Evolutionary conservation across 1,140 invertebrate species (phyloP), one percentile per base, ranked within the genome.

Genomic region (Eulimnadia texana): DNA sequence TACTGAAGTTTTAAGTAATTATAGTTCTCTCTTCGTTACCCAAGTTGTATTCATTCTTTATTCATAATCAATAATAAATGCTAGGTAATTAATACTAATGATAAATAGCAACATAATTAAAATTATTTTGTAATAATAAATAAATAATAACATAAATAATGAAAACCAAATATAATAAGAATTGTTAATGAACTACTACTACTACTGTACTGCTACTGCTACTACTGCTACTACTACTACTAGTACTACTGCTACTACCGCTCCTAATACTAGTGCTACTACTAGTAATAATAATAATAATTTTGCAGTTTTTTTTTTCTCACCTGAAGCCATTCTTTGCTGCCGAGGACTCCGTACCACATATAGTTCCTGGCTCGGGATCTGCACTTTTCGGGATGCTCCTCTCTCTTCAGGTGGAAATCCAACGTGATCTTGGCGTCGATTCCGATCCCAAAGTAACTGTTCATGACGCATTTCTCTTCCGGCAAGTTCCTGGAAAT

Each of bases 381-480:
- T 63, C 90, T 78, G 75, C 93, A 98, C 72, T 98, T 98, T 70
- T 98, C 92, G 1, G 95, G 95, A 76, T 98, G 93, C 72, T 97
- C 93, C 72, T 98, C 94, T 27, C 94, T 78, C 72, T 96, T 96
- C 68, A 94, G 91, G 74, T 99, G 95, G 72, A 99, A 98, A 70
- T 98, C 93, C 10, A 98, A 73, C 10, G 92, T 93, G 25, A 99
- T 97, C 74, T 99, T 98, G 0, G 95, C 95, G 78, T 99, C 95
- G 53, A 98, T 91, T 13, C 95, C 95, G 71, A 99, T 98, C 3
- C 95, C 95, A 74, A 98, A 98, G 73, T 99, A 99, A 72, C 98
- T 98, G 71, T 98, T 98, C 94, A 99, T 98, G 0, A 98, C 93
- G 65, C 90, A 93, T 65, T 85, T 84, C 74, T 98, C 94, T 66